Base-by-base conservation (phyloP, 2,888 invertebrate species). In the Rhorus exstirpatorius region DNA sequence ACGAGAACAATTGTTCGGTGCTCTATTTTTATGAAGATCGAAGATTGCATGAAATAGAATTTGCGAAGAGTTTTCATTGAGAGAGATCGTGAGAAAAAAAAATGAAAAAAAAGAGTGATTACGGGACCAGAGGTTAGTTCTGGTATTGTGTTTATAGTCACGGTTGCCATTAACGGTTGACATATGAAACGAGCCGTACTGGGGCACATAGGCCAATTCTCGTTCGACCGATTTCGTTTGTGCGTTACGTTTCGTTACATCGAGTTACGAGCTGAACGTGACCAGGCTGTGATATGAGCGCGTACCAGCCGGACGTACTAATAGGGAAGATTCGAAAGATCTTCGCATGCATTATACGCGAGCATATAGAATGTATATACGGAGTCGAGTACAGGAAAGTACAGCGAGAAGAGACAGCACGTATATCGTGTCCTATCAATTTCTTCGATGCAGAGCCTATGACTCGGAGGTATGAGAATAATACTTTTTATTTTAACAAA, bases 211-310 rank as follows among this genome's bases (percentile, higher is more conserved):
- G 72, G 38, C 74, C 72, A 81, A 81, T 77, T 76, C 81, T 61
- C 79, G 51, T 67, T 74, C 68, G 71, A 85, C 84, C 6, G 86
- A 90, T 89, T 90, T 87, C 84, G 86, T 88, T 89, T 88, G 88
- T 88, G 86, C 86, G 89, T 90, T 91, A 88, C 88, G 89, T 90
- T 91, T 90, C 90, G 90, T 89, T 72, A 72, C 51, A 72, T 72
- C 88, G 88, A 90, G 89, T 89, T 89, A 88, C 87, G 88, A 90
- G 87, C 83, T 75, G 86, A 76, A 91, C 91, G 91, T 91, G 91
- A 91, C 90, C 83, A 58, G 89, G 85, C 85, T 90, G 80, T 85
- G 81, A 80, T 85, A 87, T 86, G 85, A 86, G 88, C 75, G 71
- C 84, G 26, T 46, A 75, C 55, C 65, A 53, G 72, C 63, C 79